Evolutionary conservation across 2,888 invertebrate species (phyloP).

Genomic region (Coleophora deauratella): DNA sequence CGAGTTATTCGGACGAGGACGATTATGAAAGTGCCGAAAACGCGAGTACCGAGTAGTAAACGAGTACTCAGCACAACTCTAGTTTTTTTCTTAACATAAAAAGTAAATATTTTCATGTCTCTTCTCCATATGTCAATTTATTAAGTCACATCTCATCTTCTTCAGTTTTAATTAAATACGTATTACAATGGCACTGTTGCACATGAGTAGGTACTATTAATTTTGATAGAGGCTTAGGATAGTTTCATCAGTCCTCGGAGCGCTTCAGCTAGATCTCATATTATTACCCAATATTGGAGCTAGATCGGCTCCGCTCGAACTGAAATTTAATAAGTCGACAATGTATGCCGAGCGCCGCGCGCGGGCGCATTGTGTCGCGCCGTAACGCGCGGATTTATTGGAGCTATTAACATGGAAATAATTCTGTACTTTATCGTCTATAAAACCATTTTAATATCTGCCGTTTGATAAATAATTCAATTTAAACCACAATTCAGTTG

Average conservation of each 20-base stretch:
- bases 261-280: not conserved
- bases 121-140: no score
- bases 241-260: not conserved
- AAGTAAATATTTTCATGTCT: no score
- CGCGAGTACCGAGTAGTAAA: no score
- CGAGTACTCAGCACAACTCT: no score
- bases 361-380: constrained; percentile 11
- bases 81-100: no score
- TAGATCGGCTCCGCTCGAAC: not conserved
- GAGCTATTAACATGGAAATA: constrained; percentile 62
- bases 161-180: no score
- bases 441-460: constrained; percentile 62
- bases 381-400: constrained; percentile 52
- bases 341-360: constrained; percentile 1
- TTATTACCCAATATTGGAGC: no score
- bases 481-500: constrained; percentile 25
- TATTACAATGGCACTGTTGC: not conserved
- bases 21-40: no score
- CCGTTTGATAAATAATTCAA: constrained; percentile 60
- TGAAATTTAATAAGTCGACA: constrained; percentile 4
- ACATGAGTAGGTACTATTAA: not conserved
- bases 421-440: constrained; percentile 59
- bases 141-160: no score
- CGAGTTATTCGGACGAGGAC: no score
- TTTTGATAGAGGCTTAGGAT: not conserved